Evolutionary conservation across 2,113 vertebrate genomes (phyloP).

Genomic region (Sceloporus undulatus): DNA sequence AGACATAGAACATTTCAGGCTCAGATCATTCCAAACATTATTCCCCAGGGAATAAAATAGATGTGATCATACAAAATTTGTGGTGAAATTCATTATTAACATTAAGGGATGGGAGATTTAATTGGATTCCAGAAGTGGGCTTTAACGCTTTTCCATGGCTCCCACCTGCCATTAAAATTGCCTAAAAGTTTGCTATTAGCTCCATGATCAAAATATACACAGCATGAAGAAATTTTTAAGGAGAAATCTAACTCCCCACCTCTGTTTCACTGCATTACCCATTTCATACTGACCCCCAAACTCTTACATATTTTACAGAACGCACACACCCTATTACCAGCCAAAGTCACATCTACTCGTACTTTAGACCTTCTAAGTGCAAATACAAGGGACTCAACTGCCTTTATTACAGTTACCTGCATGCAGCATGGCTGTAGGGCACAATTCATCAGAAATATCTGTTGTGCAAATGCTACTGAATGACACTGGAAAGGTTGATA

Average conservation of each 20-base stretch:
- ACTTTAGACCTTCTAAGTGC: neutral
- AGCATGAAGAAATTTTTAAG: neutral
- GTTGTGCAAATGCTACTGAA: neutral
- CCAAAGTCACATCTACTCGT: neutral
- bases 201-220: neutral
- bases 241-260: neutral
- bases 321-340: neutral
- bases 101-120: too few species aligned
- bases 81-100: too few species aligned
- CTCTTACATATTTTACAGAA: neutral
- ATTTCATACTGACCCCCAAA: neutral
- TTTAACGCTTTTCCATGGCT: too few species aligned
- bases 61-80: too few species aligned
- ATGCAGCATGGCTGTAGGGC: neutral
- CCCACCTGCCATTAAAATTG: too few species aligned
- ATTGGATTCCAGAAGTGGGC: too few species aligned
- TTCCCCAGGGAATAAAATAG: too few species aligned
- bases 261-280: neutral
- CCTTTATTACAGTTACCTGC: neutral
- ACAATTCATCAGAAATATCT: neutral
- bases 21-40: too few species aligned
- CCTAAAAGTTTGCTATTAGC: neutral
- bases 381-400: neutral
- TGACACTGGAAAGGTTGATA: too few species aligned
- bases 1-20: too few species aligned